phyloP scores from a whole-genome alignment of 2,113 vertebrate genomes.

The Eleginops maclovinus region DNA sequence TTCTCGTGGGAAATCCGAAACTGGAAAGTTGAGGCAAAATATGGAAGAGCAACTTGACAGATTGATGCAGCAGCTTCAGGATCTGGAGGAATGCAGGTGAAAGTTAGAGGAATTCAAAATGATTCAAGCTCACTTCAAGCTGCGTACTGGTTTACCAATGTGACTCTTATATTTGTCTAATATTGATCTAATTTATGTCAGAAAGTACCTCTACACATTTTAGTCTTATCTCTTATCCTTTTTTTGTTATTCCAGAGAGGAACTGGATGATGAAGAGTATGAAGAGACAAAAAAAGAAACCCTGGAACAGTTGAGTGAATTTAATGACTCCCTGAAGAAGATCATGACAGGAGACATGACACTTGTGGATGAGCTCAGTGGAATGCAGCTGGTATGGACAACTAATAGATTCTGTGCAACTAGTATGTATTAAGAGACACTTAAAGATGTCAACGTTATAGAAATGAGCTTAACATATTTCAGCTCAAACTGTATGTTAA shows the following conservation, averaged over 20 bases:
- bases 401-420: background rate
- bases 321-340: conserved; percentile 96
- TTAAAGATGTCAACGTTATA: background rate
- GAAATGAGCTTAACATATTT: background rate
- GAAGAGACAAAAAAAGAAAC: conserved; percentile 98
- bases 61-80: conserved; percentile 97
- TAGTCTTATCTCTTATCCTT: background rate
- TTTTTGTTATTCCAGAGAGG: conserved; percentile 84
- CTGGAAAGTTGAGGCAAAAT: conserved; percentile 94
- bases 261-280: conserved; percentile 95
- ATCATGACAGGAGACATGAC: conserved; percentile 98
- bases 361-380: conserved; percentile 94
- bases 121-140: background rate
- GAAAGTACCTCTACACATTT: background rate
- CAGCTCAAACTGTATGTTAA: background rate
- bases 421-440: background rate
- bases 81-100: conserved; percentile 98
- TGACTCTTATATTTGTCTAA: background rate
- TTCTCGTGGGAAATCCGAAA: conserved; percentile 95
- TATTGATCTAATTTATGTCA: background rate
- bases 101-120: background rate
- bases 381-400: conserved; percentile 94
- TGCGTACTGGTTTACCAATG: background rate
- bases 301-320: conserved; percentile 94
- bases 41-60: conserved; percentile 97